Base-by-base conservation (phyloP, 2,797 vertebrate species). In the Syndactyla subalaris region DNA sequence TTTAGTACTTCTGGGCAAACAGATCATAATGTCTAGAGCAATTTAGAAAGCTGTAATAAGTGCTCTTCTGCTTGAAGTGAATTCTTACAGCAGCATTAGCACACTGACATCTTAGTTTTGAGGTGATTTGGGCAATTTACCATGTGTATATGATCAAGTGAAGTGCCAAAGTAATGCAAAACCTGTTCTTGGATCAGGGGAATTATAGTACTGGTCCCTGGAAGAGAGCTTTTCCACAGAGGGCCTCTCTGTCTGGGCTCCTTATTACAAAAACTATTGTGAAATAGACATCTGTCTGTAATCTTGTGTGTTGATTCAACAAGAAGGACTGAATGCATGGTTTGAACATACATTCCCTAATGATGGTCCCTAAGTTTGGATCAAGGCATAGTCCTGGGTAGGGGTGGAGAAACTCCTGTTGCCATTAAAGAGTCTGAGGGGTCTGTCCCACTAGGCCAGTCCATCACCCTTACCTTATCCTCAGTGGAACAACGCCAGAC, bases 301-400 rank as follows among this genome's bases (percentile, higher is more conserved):
- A 16, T 22, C 36, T 48, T 34, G 12, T 54, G 14, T n/a, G n/a
- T 45, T 85, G 58, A 24, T 46, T 73, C 48, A 73, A 22, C 6
- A 74, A 57, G 66, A 27, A 87, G 43, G 59, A 51, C 1, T 0
- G 32, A 92, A 43, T 10, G 6, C 1, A 4, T 1, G 0, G 10
- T 59, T 70, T 61, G 45, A 66, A 84, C 1, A 6, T 51, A 16
- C 26, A 17, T 77, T 71, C 22, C 32, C 38, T 62, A 39, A 24
- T 3, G 12, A 26, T 29, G 30, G 8, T 61, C 26, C 32, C 34
- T 39, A 52, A 52, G 4, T 34, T 17, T 82, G n/a, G 9, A 18
- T 38, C 15, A 52, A 89, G 41, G 23, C 26, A 78, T 30, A 85
- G 14, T 10, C 39, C 26, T 0, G 0, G 75, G 30, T 26, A 43